A percentile compares a stretch with the other conserved stretches of the same genome.
Evolutionary conservation across 2,888 invertebrate genomes (phyloP).

Genomic region (Terebella lapidaria): DNA sequence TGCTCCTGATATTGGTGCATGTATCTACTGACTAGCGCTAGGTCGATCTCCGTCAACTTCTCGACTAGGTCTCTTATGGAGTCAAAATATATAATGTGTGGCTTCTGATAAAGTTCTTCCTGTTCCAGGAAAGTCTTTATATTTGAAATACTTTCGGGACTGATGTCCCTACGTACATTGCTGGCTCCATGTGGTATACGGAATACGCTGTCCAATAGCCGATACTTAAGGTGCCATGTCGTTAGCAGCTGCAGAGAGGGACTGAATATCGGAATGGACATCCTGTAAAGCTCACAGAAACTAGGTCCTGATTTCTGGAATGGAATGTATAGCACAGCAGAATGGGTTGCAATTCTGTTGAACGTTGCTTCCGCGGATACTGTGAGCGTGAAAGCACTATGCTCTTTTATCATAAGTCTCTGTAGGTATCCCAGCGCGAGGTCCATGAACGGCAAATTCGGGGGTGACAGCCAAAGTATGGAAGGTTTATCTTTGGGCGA

Average conservation of each 20-base stretch:
- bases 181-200: no score
- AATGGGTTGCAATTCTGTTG: background rate
- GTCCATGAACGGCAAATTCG: background rate
- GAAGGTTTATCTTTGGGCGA: background rate
- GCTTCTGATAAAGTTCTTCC: conserved; percentile 28
- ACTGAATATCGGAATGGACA: conserved; percentile 13
- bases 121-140: conserved; percentile 8
- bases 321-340: conserved; percentile 11
- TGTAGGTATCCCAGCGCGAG: background rate
- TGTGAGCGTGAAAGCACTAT: background rate
- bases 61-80: conserved; percentile 24
- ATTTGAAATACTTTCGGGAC: background rate
- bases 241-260: conserved; percentile 9
- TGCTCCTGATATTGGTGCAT: conserved; percentile 24
- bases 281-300: conserved; percentile 6
- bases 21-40: conserved; percentile 22
- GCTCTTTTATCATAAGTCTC: background rate
- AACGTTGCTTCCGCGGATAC: background rate
- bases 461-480: background rate
- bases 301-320: background rate
- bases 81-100: conserved; percentile 25
- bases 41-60: conserved; percentile 22
- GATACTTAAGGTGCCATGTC: background rate
- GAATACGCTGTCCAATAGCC: no score
- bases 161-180: background rate